Evolutionary conservation across 2,113 vertebrate species (phyloP).

Genomic region (Xyrauchen texanus): DNA sequence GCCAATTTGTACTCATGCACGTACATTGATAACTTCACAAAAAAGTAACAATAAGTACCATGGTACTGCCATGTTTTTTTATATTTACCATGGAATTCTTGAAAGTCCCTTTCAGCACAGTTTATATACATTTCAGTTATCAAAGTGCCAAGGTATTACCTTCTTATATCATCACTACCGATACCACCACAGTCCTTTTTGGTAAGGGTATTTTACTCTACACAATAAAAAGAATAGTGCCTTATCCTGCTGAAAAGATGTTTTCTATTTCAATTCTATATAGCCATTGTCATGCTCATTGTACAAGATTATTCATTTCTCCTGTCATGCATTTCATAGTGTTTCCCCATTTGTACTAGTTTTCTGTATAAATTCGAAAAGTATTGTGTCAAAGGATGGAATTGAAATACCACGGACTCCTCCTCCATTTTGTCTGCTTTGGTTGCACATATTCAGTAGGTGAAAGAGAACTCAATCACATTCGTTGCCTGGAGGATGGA

Average conservation of each 20-base stretch:
- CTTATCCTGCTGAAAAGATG: conserved; percentile 3
- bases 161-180: no score
- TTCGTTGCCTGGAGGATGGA: conserved; percentile 36
- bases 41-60: no score
- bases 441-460: conserved; percentile 18
- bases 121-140: no score
- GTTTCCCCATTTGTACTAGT: not conserved
- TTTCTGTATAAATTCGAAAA: conserved; percentile 31
- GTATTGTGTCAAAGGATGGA: conserved; percentile 21
- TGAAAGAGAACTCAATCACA: conserved; percentile 41
- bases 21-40: no score
- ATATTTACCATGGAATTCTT: no score
- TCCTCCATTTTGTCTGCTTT: conserved; percentile 23
- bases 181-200: no score
- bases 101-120: no score
- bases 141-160: no score
- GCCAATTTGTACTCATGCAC: no score
- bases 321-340: conserved; percentile 28
- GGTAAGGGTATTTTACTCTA: not conserved
- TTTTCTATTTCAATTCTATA: not conserved
- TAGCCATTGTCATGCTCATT: no score
- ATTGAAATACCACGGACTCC: not conserved
- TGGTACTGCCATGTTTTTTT: no score
- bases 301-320: not conserved
- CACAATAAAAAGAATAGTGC: conserved; percentile 21